Conservation (phyloP, 2,888 invertebrate genomes). For the Aplocera efformata region DNA sequence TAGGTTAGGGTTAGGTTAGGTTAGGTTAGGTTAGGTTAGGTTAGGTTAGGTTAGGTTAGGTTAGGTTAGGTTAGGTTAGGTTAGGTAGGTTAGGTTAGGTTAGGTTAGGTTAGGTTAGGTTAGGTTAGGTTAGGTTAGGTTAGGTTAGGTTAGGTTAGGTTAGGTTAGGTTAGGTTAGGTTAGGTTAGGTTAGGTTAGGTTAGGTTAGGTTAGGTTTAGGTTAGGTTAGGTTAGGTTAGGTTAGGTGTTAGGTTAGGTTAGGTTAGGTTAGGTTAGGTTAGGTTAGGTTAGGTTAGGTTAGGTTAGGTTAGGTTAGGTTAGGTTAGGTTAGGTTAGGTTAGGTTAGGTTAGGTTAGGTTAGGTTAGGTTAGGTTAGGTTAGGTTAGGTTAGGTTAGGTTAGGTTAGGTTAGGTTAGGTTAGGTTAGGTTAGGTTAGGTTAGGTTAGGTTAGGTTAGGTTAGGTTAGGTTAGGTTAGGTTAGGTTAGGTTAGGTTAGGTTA, state of each 20-base stretch:
- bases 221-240: too few relatives aligned
- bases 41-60: constrained; percentile 26
- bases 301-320: constrained; percentile 13
- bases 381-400: constrained; percentile 18
- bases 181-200: constrained; percentile 20
- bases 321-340: constrained; percentile 13
- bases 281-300: too few relatives aligned
- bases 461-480: constrained; percentile 20
- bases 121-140: constrained; percentile 24
- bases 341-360: constrained; percentile 15
- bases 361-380: constrained; percentile 15
- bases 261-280: constrained; percentile 22
- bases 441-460: constrained; percentile 22
- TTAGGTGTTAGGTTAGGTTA: too few relatives aligned
- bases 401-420: constrained; percentile 18
- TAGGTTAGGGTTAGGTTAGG: too few relatives aligned
- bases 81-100: too few relatives aligned
- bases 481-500: constrained; percentile 26
- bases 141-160: too few relatives aligned
- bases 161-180: constrained; percentile 24
- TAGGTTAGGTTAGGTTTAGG: too few relatives aligned
- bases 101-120: constrained; percentile 28
- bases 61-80: constrained; percentile 30
- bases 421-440: constrained; percentile 20
- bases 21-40: constrained; percentile 29